Base-by-base conservation (phyloP, 2,797 vertebrate species). In the Limosa lapponica region DNA sequence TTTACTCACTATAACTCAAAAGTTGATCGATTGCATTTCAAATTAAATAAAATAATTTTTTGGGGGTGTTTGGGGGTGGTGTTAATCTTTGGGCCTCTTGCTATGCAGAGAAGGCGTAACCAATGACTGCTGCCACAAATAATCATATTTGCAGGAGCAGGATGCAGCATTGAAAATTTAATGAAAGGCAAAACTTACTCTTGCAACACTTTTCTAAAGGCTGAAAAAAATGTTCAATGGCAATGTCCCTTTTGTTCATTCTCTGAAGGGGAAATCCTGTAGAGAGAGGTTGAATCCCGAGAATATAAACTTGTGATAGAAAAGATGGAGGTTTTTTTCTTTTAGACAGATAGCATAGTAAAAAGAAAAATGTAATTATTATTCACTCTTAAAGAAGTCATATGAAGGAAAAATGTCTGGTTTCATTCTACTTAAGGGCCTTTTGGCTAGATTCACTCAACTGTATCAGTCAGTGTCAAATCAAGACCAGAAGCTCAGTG, bases 41-140 rank as follows among this genome's bases (percentile, higher is more conserved):
- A 77, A 54, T 37, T 8, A 48, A 69, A 59, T 39, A 13, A 28
- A 30, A 16, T 25, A 16, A 24, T 49, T 80, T 49, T 46, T 6
- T 39, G 4, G 32, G 4, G 32, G 1, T 51, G 4, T 54, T 8
- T 30, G 34, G 1, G 1, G 8, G 27, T 65, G 15, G 7, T 25
- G 6, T 51, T 52, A 41, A 78, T 32, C 32, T 49, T 36, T 44
- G 18, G 4, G 8, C 2, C 57, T 57, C 16, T 57, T 79, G 16
- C 4, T 74, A 13, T 36, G 27, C 4, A 32, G 11, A 57, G 36
- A 41, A 77, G 1, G 4, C 25, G 6, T 32, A 64, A 55, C 2
- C 11, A 39, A 10, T 27, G 23, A 39, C 6, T 24, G 5, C 7
- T 67, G 13, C 7, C 39, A 54, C 4, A 71, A 75, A 43, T 15